phyloP scores from a whole-genome alignment of 1,140 invertebrate genomes.

The Micrasema minimum region DNA sequence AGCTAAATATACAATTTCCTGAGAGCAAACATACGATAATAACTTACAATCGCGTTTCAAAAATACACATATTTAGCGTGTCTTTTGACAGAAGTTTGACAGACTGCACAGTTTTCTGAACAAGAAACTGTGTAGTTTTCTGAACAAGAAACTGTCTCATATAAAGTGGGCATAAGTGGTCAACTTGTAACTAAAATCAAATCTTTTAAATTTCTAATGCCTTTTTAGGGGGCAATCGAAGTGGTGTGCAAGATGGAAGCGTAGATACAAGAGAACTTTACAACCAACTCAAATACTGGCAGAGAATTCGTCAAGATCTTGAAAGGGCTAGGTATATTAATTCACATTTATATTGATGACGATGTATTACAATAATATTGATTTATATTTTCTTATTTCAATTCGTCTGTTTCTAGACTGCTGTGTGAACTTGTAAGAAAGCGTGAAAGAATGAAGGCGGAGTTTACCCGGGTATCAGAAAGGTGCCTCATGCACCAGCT shows the following conservation, averaged over 20 bases:
- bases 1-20: too few relatives aligned
- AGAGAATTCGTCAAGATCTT: constrained; percentile 92
- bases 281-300: constrained; percentile 94
- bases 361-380: background rate
- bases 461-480: constrained; percentile 84
- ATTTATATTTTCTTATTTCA: constrained; percentile 1
- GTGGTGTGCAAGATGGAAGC: constrained; percentile 64
- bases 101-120: too few relatives aligned
- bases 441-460: constrained; percentile 93
- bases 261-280: constrained; percentile 78
- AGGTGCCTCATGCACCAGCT: constrained; percentile 84
- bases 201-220: too few relatives aligned
- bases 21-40: too few relatives aligned
- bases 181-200: too few relatives aligned
- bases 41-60: too few relatives aligned
- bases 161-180: too few relatives aligned
- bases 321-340: constrained; percentile 83
- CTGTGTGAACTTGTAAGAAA: constrained; percentile 95
- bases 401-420: constrained; percentile 70
- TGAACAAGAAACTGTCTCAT: too few relatives aligned
- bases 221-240: constrained; percentile 58
- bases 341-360: background rate
- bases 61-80: too few relatives aligned
- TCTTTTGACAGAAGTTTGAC: too few relatives aligned
- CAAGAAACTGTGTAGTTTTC: too few relatives aligned